These are phyloP conservation scores for Pristiophorus japonicus DNA, from an alignment of 2,113 vertebrate genomes.

Conservation along the genomic window DNA sequence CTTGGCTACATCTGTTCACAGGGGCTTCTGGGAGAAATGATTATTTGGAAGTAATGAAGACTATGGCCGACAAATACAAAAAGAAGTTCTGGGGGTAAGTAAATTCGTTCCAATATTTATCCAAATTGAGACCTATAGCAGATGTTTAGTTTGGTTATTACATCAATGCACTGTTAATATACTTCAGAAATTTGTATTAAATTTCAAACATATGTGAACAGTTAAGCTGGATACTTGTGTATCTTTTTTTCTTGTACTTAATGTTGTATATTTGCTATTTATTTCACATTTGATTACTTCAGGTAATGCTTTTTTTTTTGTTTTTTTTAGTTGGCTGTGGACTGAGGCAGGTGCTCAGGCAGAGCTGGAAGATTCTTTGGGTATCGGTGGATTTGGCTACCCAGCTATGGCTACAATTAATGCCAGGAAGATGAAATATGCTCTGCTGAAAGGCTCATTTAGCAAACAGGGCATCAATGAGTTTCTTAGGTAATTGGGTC, in stretches of 20 bases:
- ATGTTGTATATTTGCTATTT: not conserved
- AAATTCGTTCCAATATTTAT: not conserved
- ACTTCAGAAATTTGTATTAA: too few relatives aligned
- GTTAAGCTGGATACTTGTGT: not conserved
- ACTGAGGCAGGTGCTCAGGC: conserved; percentile 83
- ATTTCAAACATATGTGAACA: not conserved
- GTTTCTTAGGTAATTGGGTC: conserved; percentile 61
- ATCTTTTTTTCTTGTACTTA: not conserved
- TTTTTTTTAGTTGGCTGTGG: conserved; percentile 72
- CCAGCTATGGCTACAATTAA: conserved; percentile 96
- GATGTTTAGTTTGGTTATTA: not conserved
- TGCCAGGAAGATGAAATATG: conserved; percentile 93
- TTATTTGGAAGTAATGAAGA: conserved; percentile 83
- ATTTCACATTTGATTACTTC: not conserved
- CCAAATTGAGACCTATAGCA: not conserved
- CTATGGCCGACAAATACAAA: conserved; percentile 92
- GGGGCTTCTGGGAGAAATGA: conserved; percentile 84
- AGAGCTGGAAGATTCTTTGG: conserved; percentile 79
- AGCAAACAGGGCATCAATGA: conserved; percentile 82
- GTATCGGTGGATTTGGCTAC: conserved; percentile 96
- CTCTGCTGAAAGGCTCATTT: conserved; percentile 88
- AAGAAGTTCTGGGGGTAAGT: conserved; percentile 99
- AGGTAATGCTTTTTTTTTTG: conserved; percentile 5
- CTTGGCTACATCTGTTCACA: conserved; percentile 45
- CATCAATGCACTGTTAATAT: not conserved